Conservation (phyloP, 2,888 invertebrate genomes). For the Agonum fuliginosum region DNA sequence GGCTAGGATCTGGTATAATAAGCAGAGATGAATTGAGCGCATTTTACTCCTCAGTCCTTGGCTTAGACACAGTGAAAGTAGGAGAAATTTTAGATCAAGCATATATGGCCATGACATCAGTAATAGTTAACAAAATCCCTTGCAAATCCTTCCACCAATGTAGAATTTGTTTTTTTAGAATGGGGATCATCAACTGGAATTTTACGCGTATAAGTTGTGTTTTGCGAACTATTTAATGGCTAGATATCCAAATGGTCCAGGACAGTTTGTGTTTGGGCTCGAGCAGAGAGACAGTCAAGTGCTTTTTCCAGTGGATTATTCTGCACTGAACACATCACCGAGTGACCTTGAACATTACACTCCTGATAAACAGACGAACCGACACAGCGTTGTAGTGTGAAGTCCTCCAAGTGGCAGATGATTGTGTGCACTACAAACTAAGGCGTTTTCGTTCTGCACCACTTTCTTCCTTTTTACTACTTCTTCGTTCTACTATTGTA, state of each 20-base stretch:
- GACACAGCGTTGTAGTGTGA: conserved; percentile 82
- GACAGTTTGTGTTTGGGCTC: conserved; percentile 83
- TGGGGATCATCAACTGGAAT: conserved; percentile 80
- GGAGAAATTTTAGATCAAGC: conserved; percentile 81
- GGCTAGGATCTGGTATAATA: conserved; percentile 79
- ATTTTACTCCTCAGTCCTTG: conserved; percentile 83
- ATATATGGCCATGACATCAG: conserved; percentile 83
- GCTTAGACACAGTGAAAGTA: conserved; percentile 77
- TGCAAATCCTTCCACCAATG: not conserved
- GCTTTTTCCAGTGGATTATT: conserved; percentile 85
- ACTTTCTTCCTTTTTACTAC: not conserved
- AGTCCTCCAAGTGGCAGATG: no score
- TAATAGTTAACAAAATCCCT: conserved; percentile 68
- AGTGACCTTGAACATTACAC: conserved; percentile 82
- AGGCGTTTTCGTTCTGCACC: conserved; percentile 34
- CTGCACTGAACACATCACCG: conserved; percentile 82
- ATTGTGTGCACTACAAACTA: conserved; percentile 11
- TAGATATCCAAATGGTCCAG: conserved; percentile 84
- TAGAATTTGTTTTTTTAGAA: conserved; percentile 75
- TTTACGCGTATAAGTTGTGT: conserved; percentile 81
- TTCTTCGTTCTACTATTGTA: conserved; percentile 8
- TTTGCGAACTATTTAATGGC: conserved; percentile 86
- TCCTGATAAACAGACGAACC: conserved; percentile 81
- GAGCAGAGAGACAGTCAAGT: conserved; percentile 76
- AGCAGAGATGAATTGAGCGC: conserved; percentile 80